Conservation (phyloP, 2,797 vertebrate genomes). For the Huso huso region DNA sequence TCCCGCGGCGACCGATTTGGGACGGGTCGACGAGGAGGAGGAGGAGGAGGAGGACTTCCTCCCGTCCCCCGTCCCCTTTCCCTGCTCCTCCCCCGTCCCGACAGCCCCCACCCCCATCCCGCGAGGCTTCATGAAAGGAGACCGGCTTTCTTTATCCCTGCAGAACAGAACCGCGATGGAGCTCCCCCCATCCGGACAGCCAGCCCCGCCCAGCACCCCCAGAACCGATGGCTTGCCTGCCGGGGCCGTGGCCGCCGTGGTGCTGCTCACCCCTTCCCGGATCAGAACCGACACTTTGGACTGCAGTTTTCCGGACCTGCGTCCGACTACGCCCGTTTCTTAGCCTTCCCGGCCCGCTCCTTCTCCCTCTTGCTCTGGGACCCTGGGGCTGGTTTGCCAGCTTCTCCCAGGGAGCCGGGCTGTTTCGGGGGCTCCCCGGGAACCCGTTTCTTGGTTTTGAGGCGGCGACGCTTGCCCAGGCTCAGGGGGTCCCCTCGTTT, state of each 20-base stretch:
- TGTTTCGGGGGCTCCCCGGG: no score
- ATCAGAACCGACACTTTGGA: slow-evolving; percentile 89
- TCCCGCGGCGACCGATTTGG: slow-evolving; percentile 41
- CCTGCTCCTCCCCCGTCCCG: slow-evolving; percentile 15
- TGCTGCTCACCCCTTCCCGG: slow-evolving; percentile 83
- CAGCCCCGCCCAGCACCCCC: slow-evolving; percentile 38
- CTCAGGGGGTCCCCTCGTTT: no score
- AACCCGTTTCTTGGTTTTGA: no score
- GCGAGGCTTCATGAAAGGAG: slow-evolving; percentile 80
- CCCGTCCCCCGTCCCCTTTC: no score
- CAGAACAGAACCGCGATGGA: slow-evolving; percentile 88
- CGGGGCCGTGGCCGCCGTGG: slow-evolving; percentile 59
- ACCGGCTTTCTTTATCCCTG: slow-evolving; percentile 83
- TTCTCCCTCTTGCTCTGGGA: no score
- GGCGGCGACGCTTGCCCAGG: no score
- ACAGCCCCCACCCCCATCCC: slow-evolving; percentile 41
- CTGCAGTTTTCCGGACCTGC: slow-evolving; percentile 71
- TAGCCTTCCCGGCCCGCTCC: slow-evolving; percentile 22
- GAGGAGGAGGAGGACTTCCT: slow-evolving; percentile 19
- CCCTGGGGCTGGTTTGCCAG: no score
- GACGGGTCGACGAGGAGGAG: slow-evolving; percentile 34
- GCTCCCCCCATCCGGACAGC: slow-evolving; percentile 64
- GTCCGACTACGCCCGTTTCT: slow-evolving; percentile 50
- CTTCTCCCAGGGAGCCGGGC: no score
- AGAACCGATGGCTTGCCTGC: slow-evolving; percentile 49